phyloP scores from a whole-genome alignment of 2,888 invertebrate genomes.

The Hololepta plana region DNA sequence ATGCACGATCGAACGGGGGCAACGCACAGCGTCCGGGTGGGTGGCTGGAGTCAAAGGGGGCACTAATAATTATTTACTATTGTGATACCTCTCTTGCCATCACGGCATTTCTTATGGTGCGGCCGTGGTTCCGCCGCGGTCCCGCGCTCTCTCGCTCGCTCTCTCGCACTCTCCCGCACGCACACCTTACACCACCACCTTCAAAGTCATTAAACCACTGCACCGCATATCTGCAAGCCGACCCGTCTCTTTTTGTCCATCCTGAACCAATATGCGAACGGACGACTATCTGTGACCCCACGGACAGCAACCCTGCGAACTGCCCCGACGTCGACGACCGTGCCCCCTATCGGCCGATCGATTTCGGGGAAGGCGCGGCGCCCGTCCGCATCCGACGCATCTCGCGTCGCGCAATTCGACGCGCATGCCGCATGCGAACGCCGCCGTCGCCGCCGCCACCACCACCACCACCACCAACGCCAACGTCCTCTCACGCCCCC shows the following conservation, averaged over 20 bases:
- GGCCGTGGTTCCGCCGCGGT: conserved; percentile 25
- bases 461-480: conserved; percentile 7
- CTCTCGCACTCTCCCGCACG: conserved; percentile 3
- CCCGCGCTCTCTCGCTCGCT: conserved; percentile 10
- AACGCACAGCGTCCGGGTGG: too few relatives aligned
- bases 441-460: conserved; percentile 5
- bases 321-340: conserved; percentile 18
- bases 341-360: conserved; percentile 22
- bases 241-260: conserved; percentile 25
- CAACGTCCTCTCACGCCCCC: conserved; percentile 12
- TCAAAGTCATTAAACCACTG: conserved; percentile 17
- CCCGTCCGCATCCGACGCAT: conserved; percentile 9
- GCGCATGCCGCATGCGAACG: conserved; percentile 8
- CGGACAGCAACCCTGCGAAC: conserved; percentile 26
- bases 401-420: conserved; percentile 10
- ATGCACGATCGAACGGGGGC: too few relatives aligned
- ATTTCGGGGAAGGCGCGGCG: conserved; percentile 27
- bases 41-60: too few relatives aligned
- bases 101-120: conserved; percentile 49
- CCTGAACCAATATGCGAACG: conserved; percentile 20
- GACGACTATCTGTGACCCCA: conserved; percentile 22
- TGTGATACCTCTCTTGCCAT: conserved; percentile 48
- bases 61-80: too few relatives aligned
- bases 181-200: conserved; percentile 15
- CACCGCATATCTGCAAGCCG: conserved; percentile 19